Evolutionary conservation across 92 coral and sea anemone genomes (phyloP).

Genomic region (Umimayanthus kanabou): DNA sequence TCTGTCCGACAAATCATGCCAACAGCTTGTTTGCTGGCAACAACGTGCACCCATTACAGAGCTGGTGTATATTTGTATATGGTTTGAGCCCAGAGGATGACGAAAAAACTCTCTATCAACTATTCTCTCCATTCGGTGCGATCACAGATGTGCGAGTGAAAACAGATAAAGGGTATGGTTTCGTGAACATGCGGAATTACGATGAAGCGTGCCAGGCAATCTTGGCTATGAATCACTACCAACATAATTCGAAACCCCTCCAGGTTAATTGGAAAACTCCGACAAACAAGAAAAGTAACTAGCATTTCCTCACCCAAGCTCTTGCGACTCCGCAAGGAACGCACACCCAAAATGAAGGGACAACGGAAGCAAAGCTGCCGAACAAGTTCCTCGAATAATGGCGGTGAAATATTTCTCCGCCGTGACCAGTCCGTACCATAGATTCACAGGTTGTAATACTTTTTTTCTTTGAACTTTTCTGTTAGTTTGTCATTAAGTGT

Average conservation of each 20-base stretch:
- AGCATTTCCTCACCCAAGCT: conserved; percentile 48
- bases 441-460: conserved; percentile 41
- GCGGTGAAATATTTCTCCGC: conserved; percentile 44
- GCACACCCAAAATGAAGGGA: conserved; percentile 35
- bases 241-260: conserved; percentile 80
- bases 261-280: conserved; percentile 98
- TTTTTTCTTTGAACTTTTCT: conserved; percentile 37
- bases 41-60: conserved; percentile 68
- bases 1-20: conserved; percentile 65
- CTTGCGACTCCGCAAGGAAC: conserved; percentile 64
- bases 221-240: conserved; percentile 80
- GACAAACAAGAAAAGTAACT: conserved; percentile 80
- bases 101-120: conserved; percentile 84
- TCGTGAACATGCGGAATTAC: conserved; percentile 96
- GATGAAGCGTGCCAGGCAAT: conserved; percentile 96
- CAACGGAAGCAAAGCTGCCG: conserved; percentile 43
- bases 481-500: conserved; percentile 39
- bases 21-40: conserved; percentile 65
- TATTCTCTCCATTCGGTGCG: conserved; percentile 95
- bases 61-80: conserved; percentile 97
- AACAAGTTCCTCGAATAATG: conserved; percentile 37
- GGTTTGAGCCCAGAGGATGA: conserved; percentile 91
- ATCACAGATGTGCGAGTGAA: conserved; percentile 90
- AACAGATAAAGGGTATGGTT: conserved; percentile 94
- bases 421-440: conserved; percentile 30